Percentiles rank a stretch among this genome's conserved stretches.
Conservation (phyloP, 2,113 vertebrate species). For the Myotis davidii region DNA sequence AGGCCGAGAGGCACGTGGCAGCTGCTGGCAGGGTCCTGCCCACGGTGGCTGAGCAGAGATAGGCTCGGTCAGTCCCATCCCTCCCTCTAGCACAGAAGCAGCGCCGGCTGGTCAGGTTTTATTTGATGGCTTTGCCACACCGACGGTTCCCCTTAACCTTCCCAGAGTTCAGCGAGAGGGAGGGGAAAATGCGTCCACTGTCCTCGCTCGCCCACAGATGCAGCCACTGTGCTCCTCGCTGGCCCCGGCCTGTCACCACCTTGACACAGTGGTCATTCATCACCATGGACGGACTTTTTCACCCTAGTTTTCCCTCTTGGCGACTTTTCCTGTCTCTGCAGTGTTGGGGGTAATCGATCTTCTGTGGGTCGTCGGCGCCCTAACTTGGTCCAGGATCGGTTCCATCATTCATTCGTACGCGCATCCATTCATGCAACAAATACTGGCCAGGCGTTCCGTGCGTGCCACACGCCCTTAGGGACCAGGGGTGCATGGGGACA, state of each 20-base stretch:
- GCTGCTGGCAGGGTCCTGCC: not conserved
- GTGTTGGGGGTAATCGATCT: rapidly evolving
- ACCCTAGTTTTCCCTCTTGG: not conserved
- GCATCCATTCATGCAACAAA: rapidly evolving
- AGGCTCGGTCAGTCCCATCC: rapidly evolving
- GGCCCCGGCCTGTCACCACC: rapidly evolving
- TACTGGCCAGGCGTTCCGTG: rapidly evolving
- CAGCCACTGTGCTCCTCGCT: not conserved
- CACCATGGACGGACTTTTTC: rapidly evolving
- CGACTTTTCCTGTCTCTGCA: rapidly evolving
- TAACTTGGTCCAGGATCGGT: rapidly evolving
- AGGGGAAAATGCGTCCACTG: not conserved
- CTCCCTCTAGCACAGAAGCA: not conserved
- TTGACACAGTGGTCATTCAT: rapidly evolving
- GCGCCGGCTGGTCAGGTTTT: rapidly evolving
- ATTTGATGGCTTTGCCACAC: rapidly evolving
- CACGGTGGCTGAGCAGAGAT: rapidly evolving
- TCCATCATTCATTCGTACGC: not conserved
- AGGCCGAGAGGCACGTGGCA: rapidly evolving
- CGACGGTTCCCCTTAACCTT: not conserved
- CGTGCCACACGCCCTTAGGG: rapidly evolving
- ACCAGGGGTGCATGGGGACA: too few species aligned
- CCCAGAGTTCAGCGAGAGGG: not conserved
- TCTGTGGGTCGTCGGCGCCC: not conserved
- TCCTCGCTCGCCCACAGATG: rapidly evolving